Base-by-base conservation (phyloP, 2,888 invertebrate genomes). In the Diadegma fenestrale region DNA sequence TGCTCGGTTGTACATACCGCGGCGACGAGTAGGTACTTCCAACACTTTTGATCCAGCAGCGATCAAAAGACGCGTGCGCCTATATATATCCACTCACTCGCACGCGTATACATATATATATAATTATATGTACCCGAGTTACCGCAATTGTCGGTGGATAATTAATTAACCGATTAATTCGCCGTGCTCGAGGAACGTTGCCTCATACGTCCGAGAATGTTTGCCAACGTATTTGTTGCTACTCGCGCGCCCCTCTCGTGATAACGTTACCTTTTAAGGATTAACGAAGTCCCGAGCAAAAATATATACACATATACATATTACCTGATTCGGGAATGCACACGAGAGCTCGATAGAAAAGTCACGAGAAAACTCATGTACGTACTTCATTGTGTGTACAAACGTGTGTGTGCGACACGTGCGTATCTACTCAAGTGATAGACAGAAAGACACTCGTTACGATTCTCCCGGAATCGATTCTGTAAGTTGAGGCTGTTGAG, bases 101-200 rank as follows among this genome's bases (percentile, higher is more conserved):
- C 37, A 33, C 48, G n/a, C 19, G 30, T 78, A 48, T 81, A 81
- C 64, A 51, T 14, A 63, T 45, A 63, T 45, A 48, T 10, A 30
- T 33, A 37, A 8, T 19, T 71, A n/a, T 54, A n/a, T 54, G 17
- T 51, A 10, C 7, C 61, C 73, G 66, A 63, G 81, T 85, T 86
- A 85, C 78, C 78, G 86, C 87, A 86, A 87, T 87, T 82, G 84
- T 79, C 82, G 83, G 71, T 68, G 82, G 86, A 83, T 87, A 86
- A 86, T 87, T 86, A 87, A 86, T 86, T 85, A 86, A 87, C 76
- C 86, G 85, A 86, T 86, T 86, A 84, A 87, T 86, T 84, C 84
- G 69, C 69, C 77, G 78, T 69, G 69, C 71, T 77, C 43, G 78
- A 14, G 75, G 19, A 71, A 82, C 79, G 71, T 76, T 80, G 71